A percentile compares a stretch with the other conserved stretches of the same genome.
These are phyloP conservation scores for Callosobruchus maculatus DNA, from an alignment of 2,888 invertebrate species.

Conservation along the genomic window DNA sequence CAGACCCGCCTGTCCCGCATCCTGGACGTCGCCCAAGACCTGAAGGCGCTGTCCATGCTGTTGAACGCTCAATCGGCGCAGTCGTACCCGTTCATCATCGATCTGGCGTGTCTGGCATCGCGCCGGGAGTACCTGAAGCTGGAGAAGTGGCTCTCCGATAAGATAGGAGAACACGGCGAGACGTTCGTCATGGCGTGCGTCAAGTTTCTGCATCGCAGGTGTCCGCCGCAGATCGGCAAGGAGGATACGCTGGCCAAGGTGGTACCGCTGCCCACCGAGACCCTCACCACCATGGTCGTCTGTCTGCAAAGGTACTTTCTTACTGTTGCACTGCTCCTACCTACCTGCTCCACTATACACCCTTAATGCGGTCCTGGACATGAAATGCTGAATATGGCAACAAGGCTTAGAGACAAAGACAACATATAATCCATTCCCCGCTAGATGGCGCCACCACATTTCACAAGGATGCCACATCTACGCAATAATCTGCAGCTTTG, in stretches of 20 bases:
- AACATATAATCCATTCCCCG: too few species aligned
- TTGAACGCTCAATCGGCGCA: conserved; percentile 76
- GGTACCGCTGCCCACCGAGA: conserved; percentile 86
- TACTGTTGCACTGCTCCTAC: too few species aligned
- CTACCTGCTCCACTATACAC: too few species aligned
- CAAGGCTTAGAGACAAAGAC: too few species aligned
- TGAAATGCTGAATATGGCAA: too few species aligned
- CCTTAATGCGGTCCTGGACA: too few species aligned
- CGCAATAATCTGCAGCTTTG: too few species aligned
- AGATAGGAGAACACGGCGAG: conserved; percentile 93
- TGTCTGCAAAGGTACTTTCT: conserved; percentile 75
- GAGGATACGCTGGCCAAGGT: conserved; percentile 53
- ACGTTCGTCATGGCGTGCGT: conserved; percentile 82
- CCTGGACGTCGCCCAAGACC: conserved; percentile 93
- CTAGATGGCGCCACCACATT: too few species aligned
- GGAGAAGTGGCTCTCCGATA: conserved; percentile 98
- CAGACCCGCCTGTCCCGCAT: conserved; percentile 87
- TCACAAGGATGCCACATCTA: too few species aligned
- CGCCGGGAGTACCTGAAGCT: conserved; percentile 94
- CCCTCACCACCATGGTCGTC: conserved; percentile 81
- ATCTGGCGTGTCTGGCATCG: conserved; percentile 95
- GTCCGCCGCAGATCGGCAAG: conserved; percentile 69
- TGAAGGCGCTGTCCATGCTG: conserved; percentile 85
- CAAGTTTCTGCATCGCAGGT: conserved; percentile 83
- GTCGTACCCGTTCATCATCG: conserved; percentile 94